Evolutionary conservation across 2,888 invertebrate genomes (phyloP), one percentile per base, ranked within the genome.

Genomic region (Pterostichus niger): DNA sequence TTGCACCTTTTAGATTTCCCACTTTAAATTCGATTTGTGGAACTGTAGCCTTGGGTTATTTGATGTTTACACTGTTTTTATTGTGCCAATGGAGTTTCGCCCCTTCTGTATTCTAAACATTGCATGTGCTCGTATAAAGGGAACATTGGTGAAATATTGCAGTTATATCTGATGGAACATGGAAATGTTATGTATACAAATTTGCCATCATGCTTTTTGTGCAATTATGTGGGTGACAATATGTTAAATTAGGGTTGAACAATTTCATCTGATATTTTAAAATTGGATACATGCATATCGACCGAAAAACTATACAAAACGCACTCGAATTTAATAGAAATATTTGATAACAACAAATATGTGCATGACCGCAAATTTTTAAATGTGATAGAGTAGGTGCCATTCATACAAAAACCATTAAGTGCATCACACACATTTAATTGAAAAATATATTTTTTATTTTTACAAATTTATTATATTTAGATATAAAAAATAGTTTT

Each of bases 51-150:
- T 35, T 40, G 40, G 64, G 64, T 33, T 64, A 40, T 64, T 64
- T 64, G 64, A 64, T 64, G 64, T 64, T 64, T 64, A 64, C 40
- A 35, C 35, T 64, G 64, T 64, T 64, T 64, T 64, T 64, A 64
- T 64, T 64, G 33, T 40, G 17, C 64, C 40, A 64, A 35, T 64
- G 64, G 64, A 13, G 64, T 64, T 64, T 33, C 13, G 17, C 40
- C 59, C 40, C 64, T 33, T 64, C 40, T 64, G 64, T 64, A 35
- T 6, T 64, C 40, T 64, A 40, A 64, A 35, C 64, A 64, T 35
- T 64, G 64, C 40, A 64, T 64, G 40, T 5, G 40, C 40, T 40
- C 40, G 56, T 17, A 17, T 17, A 56, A 56, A 56, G 17, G 9
- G 56, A 17, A 56, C 7, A 56, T 56, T 11, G 15, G 9, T 56